phyloP scores from a whole-genome alignment of 2,113 vertebrate species.

The Psephotus haematonotus region DNA sequence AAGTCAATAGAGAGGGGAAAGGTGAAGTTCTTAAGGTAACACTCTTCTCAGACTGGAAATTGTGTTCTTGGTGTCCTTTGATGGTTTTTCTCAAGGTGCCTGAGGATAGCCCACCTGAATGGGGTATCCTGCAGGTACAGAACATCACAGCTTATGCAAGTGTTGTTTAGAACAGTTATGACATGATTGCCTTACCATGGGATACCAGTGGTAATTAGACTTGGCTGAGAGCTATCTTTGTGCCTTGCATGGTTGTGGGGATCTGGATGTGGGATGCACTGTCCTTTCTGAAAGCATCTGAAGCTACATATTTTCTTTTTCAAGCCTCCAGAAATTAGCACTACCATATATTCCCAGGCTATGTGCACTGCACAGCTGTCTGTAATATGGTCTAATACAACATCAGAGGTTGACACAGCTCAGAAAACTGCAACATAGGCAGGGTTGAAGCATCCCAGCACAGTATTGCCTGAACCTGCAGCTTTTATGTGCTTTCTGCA shows the following conservation, averaged over 20 bases:
- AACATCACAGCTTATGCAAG: neutral
- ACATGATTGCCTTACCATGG: neutral
- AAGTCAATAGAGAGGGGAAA: neutral
- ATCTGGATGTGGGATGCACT: neutral
- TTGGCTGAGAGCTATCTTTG: neutral
- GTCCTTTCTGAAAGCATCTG: neutral
- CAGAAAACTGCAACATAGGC: neutral
- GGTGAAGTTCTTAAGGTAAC: neutral
- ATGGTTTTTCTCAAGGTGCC: neutral
- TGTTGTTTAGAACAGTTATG: neutral
- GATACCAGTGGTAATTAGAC: neutral
- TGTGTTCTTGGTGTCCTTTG: neutral
- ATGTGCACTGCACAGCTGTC: neutral
- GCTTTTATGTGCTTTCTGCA: neutral
- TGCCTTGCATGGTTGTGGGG: neutral
- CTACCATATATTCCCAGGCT: neutral
- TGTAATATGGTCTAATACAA: neutral
- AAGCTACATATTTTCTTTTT: neutral
- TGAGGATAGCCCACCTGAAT: neutral
- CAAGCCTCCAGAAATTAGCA: neutral
- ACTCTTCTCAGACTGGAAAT: neutral
- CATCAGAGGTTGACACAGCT: neutral
- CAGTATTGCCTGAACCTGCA: neutral
- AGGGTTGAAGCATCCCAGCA: neutral
- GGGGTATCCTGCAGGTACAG: neutral